Evolutionary conservation across 2,797 vertebrate genomes (phyloP), one percentile per base, ranked within the genome.

Genomic region (Rhabdophis nuchalis): DNA sequence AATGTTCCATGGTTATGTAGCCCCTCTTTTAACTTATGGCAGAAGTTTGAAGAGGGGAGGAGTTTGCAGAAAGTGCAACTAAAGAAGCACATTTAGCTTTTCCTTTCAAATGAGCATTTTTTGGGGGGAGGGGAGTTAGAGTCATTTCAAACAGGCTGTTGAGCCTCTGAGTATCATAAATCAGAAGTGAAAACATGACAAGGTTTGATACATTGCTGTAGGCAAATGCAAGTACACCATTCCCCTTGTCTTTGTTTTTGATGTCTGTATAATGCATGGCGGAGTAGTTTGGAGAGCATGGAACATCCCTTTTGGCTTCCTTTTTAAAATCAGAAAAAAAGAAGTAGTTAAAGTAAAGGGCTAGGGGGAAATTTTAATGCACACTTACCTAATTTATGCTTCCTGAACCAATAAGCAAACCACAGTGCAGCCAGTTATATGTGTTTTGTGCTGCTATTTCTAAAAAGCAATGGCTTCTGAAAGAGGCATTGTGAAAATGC

Each of bases 301-400:
- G 89, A 77, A 25, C 60, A 88, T 87, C 41, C 0, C 4, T 10
- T 11, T 60, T 41, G 4, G 64, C 86, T 92, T 68, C 5, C 68
- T 86, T 89, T 94, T 50, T 89, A 89, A 41, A 92, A 90, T 57
- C 41, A 29, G 41, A 2, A 60, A 82, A 60, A 82, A 82, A 46
- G 72, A 46, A 46, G 36, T 46, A 82, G 20, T 25, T 82, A 46
- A 82, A 36, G 36, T 77, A 20, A 77, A 82, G 10, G 4, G 10
- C 72, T 82, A 82, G 36, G 72, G 72, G 11, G 36, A 46, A 25
- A 46, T 23, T 46, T 46, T 46, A 82, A 82, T 82, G 72, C 9
- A 46, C 25, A 82, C n/a, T 36, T 72, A 20, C 4, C 36, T 82
- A 82, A 82, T 82, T 9, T 72, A 36, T 72, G 68, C 32, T 18